Base-by-base conservation (phyloP, 2,888 invertebrate genomes). In the Dicycla oo region DNA sequence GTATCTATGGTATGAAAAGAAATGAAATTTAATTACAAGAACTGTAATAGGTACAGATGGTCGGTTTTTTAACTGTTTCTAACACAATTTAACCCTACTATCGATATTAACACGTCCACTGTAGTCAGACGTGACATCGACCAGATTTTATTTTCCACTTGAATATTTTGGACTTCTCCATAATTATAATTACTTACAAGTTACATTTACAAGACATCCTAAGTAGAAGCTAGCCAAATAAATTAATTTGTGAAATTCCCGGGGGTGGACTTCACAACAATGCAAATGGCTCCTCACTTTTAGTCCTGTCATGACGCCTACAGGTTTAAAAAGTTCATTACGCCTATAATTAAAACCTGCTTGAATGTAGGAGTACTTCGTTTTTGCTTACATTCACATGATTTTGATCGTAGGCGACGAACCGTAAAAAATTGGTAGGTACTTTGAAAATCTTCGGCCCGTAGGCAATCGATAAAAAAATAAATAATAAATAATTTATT, bases 271-370 rank as follows among this genome's bases (percentile, higher is more conserved):
- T 58, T 30, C 13, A 40, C 2, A 60, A 80, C 60, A 73, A 74
- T n/a, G n/a, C n/a, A n/a, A n/a, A n/a, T 61, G 80, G 34, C 38
- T 6, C 4, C 38, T 49, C 45, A 56, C 38, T 56, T 68, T 80
- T 58, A 13, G 54, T 18, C 56, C 38, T 26, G 47, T 75, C 81
- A 65, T n/a, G 26, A 53, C 80, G 80, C 78, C 78, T 69, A 75
- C 80, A 20, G 11, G 7, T 68, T 54, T 15, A 65, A 68, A 78
- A 78, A 45, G 2, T 61, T 79, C 54, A 79, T 77, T 73, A 64
- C 6, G 62, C 8, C 30, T 64, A 18, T 77, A 61, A 79, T 80
- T 61, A 61, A 74, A 80, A 38, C 11, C 51, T 53, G 8, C 11
- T 72, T 30, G 8, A 66, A 51, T n/a, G 62, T 58, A 57, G 72